Evolutionary conservation across 2,113 vertebrate genomes (phyloP).

Genomic region (Damaliscus lunatus): DNA sequence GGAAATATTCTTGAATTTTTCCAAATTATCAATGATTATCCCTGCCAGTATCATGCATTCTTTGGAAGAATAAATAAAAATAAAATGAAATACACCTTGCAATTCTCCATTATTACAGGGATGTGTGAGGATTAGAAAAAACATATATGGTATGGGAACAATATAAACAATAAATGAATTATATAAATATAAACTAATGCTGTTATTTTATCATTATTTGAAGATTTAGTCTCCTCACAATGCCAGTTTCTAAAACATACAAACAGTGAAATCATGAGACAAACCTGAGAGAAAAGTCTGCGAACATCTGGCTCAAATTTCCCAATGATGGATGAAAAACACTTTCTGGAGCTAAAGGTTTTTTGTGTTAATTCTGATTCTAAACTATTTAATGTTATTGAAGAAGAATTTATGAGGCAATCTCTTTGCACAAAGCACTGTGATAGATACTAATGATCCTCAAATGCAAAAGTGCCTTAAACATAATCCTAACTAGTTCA

Average conservation of each 20-base stretch:
- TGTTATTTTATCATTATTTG: background rate
- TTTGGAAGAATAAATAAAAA: background rate
- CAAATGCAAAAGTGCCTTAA: background rate
- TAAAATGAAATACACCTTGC: background rate
- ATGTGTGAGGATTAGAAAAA: background rate
- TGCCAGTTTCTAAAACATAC: background rate
- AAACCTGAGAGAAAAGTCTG: background rate
- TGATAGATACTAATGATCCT: background rate
- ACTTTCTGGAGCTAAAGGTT: background rate
- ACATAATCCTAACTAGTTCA: background rate
- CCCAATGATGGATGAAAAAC: background rate
- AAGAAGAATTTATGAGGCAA: background rate
- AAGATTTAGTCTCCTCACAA: background rate
- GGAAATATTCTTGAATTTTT: background rate
- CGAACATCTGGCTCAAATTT: conserved; percentile 13
- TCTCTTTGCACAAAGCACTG: background rate
- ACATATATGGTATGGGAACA: background rate
- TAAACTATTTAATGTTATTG: background rate
- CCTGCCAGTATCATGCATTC: background rate
- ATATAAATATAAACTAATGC: background rate
- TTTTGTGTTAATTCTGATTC: background rate
- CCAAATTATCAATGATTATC: background rate
- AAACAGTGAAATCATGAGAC: background rate
- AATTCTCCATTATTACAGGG: background rate
- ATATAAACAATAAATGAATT: background rate